Conservation (phyloP, 2,113 vertebrate genomes). For the Pygathrix nemaeus region DNA sequence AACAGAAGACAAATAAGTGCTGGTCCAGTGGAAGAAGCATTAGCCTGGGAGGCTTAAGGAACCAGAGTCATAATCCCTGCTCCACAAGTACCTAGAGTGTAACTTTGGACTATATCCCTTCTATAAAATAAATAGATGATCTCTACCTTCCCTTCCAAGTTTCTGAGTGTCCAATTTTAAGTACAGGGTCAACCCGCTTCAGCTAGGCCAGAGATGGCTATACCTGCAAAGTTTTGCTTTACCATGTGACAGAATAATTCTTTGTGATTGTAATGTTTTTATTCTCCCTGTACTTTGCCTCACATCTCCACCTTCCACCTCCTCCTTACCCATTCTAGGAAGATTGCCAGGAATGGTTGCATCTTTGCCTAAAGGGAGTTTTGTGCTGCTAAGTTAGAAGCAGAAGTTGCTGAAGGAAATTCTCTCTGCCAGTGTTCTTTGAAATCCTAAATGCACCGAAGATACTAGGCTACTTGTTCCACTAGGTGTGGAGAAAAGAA, state of each 20-base stretch:
- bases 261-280: background rate
- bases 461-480: background rate
- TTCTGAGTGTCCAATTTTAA: background rate
- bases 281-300: background rate
- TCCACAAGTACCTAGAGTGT: background rate
- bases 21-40: background rate
- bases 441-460: background rate
- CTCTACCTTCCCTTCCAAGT: background rate
- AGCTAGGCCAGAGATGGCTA: background rate
- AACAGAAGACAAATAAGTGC: background rate
- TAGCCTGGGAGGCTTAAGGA: background rate
- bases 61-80: background rate
- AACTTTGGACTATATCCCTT: background rate
- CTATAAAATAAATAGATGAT: background rate
- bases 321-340: background rate
- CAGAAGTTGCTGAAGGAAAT: constrained; percentile 8
- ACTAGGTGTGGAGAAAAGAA: background rate
- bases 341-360: background rate
- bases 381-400: constrained; percentile 13
- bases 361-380: background rate
- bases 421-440: constrained; percentile 6
- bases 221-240: background rate
- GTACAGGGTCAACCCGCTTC: background rate
- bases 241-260: background rate
- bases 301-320: background rate